These are phyloP conservation scores for Lasiurus cinereus DNA, from an alignment of 2,113 vertebrate species.

Conservation along the genomic window DNA sequence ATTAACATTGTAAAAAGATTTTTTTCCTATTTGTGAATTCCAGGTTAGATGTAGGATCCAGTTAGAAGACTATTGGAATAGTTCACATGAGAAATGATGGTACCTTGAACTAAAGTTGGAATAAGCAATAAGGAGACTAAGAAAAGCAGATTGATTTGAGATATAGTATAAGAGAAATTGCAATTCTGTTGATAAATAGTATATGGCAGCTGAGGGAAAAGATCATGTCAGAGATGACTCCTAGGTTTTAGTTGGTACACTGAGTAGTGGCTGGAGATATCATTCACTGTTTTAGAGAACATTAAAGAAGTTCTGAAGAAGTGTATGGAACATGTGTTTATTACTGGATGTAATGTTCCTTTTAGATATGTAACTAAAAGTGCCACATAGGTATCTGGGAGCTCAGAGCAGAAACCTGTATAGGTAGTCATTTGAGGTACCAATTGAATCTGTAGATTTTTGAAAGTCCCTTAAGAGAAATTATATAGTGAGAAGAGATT, in stretches of 20 bases:
- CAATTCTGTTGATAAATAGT: neutral
- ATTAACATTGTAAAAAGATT: neutral
- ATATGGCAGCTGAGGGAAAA: neutral
- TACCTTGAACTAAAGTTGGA: neutral
- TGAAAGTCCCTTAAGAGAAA: slow-evolving; percentile 23
- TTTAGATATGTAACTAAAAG: neutral
- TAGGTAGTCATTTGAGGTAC: neutral
- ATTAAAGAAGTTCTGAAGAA: neutral
- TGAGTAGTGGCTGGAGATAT: neutral
- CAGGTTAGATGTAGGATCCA: neutral
- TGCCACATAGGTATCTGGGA: neutral
- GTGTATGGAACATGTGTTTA: neutral
- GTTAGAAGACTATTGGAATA: neutral
- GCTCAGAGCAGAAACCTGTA: neutral
- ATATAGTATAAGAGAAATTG: neutral
- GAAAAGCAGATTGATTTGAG: neutral
- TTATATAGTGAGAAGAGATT: neutral
- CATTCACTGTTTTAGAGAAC: neutral
- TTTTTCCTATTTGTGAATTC: neutral
- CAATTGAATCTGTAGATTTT: neutral
- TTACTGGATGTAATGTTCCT: neutral
- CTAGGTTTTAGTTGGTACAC: neutral
- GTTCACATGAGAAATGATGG: neutral
- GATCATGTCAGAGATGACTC: neutral
- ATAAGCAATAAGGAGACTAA: neutral